These are phyloP conservation scores for Thysanoteuthis rhombus DNA, from an alignment of 2,888 invertebrate genomes.

Conservation along the genomic window DNA sequence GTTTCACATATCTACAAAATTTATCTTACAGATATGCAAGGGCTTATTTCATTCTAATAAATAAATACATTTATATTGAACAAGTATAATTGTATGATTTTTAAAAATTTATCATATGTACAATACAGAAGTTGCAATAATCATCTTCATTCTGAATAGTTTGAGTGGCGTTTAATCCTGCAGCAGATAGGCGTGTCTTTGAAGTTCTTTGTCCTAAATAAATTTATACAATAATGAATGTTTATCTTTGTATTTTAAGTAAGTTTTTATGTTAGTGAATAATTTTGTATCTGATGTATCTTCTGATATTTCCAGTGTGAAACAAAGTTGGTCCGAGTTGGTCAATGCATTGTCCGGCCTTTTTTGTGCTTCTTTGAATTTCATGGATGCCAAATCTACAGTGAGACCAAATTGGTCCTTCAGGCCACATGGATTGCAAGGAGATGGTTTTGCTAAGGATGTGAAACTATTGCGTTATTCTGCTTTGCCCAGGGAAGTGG, in stretches of 20 bases:
- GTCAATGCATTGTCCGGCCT: constrained; percentile 92
- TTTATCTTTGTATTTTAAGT: not conserved
- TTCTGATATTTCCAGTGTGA: constrained; percentile 73
- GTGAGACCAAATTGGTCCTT: constrained; percentile 85
- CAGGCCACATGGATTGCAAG: constrained; percentile 78
- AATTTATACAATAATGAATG: not conserved
- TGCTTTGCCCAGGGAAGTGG: constrained; percentile 92
- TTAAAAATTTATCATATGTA: too few relatives aligned
- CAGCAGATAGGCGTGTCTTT: too few relatives aligned
- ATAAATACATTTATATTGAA: too few relatives aligned
- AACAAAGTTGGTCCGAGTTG: constrained; percentile 84
- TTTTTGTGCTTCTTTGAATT: constrained; percentile 95
- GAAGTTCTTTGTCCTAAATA: not conserved
- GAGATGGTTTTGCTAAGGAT: constrained; percentile 70
- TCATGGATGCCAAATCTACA: constrained; percentile 82
- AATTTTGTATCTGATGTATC: not conserved
- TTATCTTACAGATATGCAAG: too few relatives aligned
- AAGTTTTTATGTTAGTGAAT: not conserved
- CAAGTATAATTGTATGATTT: too few relatives aligned
- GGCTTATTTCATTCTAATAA: too few relatives aligned
- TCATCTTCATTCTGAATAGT: too few relatives aligned
- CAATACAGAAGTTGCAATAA: too few relatives aligned
- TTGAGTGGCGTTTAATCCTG: too few relatives aligned
- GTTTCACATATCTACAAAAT: too few relatives aligned
- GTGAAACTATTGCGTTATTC: constrained; percentile 74